Base-by-base conservation (phyloP, 2,797 vertebrate genomes). In the Bovichtus variegatus region DNA sequence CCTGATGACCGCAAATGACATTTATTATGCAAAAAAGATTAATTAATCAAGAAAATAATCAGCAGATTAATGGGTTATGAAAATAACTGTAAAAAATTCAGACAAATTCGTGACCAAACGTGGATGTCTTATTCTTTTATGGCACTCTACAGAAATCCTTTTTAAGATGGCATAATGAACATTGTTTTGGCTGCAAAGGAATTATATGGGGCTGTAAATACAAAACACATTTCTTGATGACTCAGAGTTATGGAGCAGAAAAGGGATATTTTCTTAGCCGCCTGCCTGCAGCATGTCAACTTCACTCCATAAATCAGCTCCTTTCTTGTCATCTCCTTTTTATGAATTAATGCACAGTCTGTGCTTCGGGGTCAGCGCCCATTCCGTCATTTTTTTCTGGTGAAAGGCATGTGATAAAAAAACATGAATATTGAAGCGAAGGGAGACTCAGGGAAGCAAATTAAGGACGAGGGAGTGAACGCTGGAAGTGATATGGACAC, bases 361-460 rank as follows among this genome's bases (percentile, higher is more conserved):
- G 27, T 83, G 61, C 78, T 60, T 51, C 15, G n/a, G 21, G 41
- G 41, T 65, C n/a, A 44, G 58, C 36, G 19, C n/a, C n/a, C n/a
- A n/a, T n/a, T 50, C 49, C 12, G 34, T 57, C 31, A n/a, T 43
- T 5, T 61, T 47, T 3, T 44, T 10, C 31, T 29, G 50, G 4
- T 49, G 16, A 53, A 69, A 46, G 25, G 46, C 15, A 18, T 64
- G 67, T 57, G 63, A 63, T 31, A 12, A 19, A 53, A 19, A 41
- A 21, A 29, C 19, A 36, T 31, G 31, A 67, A 68, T 29, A 11
- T 29, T 9, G 15, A 60, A 10, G 19, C 18, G 16, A 49, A 41
- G 34, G 0, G 23, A 54, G 44, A 65, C 50, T 36, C 2, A 2
- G 12, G 41, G 31, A 62, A 70, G 63, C 4, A 23, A 54, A 67